Conservation (phyloP, 2,113 vertebrate genomes). For the Neofelis nebulosa region DNA sequence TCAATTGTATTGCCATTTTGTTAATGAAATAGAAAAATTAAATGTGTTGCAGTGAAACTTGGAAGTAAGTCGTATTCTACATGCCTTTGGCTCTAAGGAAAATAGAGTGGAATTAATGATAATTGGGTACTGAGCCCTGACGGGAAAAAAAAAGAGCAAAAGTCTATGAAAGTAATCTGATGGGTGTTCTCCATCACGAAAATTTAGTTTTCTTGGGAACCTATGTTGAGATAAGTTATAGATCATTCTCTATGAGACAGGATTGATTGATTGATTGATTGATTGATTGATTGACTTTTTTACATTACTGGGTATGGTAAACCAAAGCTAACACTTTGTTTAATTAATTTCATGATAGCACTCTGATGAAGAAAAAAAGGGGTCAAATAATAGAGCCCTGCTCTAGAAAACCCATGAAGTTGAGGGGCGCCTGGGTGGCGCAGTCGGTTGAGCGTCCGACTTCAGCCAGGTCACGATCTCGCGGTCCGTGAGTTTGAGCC, state of each 20-base stretch:
- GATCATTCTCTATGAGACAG: not conserved
- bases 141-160: not conserved
- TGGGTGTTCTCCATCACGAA: too few relatives aligned
- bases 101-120: not conserved
- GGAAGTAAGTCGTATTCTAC: not conserved
- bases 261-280: not conserved
- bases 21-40: constrained; percentile 52
- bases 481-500: too few relatives aligned
- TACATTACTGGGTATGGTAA: not conserved
- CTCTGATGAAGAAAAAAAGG: not conserved
- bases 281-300: not conserved
- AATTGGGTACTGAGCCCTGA: not conserved
- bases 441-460: too few relatives aligned
- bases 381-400: not conserved
- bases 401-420: not conserved
- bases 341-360: not conserved
- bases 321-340: not conserved
- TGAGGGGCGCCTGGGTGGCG: too few relatives aligned
- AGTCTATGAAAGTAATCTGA: not conserved
- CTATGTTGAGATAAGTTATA: not conserved
- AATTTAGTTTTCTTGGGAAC: not conserved
- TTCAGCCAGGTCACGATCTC: too few relatives aligned
- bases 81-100: not conserved
- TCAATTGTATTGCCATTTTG: not conserved
- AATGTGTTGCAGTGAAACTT: not conserved